Percentiles rank a stretch among this genome's conserved stretches.
phyloP scores from a whole-genome alignment of 2,888 invertebrate genomes.

The Gnatocerus cornutus region DNA sequence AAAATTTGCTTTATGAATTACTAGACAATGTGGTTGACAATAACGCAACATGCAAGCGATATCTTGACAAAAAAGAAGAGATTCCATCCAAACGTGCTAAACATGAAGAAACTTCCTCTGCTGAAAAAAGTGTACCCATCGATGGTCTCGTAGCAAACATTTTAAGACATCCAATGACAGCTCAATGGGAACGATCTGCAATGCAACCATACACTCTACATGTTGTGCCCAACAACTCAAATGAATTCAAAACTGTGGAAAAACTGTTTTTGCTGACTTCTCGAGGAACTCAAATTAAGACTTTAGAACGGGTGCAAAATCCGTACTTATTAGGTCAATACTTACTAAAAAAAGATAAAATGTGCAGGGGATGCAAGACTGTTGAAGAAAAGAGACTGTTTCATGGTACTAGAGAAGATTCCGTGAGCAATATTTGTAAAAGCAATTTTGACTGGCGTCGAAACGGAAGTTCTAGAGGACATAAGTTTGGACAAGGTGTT shows the following conservation, averaged over 20 bases:
- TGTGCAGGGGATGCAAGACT: too few species aligned
- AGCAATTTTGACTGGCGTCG: conserved; percentile 64
- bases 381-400: too few species aligned
- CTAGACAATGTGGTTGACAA: too few species aligned
- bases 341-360: conserved; percentile 30
- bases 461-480: conserved; percentile 54
- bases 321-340: conserved; percentile 28
- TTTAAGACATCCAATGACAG: neutral
- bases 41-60: too few species aligned
- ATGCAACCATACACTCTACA: neutral
- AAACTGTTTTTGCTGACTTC: neutral
- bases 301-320: conserved; percentile 33
- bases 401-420: conserved; percentile 59
- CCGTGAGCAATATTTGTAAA: conserved; percentile 56
- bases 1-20: too few species aligned
- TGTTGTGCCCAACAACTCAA: neutral
- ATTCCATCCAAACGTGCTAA: too few species aligned
- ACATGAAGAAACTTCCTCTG: too few species aligned
- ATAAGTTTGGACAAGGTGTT: conserved; percentile 62
- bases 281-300: neutral
- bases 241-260: neutral
- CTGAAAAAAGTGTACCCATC: too few species aligned
- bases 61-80: too few species aligned
- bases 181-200: neutral
- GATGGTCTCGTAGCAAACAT: too few species aligned